A percentile compares a stretch with the other conserved stretches of the same genome.
Conservation (phyloP, 2,797 vertebrate genomes). For the Periparus ater region DNA sequence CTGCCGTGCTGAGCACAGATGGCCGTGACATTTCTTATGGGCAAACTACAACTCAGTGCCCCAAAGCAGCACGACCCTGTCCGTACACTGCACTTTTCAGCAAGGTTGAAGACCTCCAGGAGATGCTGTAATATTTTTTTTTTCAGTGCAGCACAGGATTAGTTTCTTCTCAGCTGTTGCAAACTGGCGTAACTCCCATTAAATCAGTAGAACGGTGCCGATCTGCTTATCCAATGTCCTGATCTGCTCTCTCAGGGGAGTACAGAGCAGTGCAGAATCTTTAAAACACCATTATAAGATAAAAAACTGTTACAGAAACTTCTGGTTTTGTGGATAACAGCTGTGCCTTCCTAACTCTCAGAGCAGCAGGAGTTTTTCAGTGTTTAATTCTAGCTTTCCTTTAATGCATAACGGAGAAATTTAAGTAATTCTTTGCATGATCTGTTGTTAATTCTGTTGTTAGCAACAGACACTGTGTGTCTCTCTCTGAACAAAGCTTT, state of each 20-base stretch:
- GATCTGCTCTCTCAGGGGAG: neutral
- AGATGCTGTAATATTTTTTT: neutral
- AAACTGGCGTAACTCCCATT: conserved; percentile 18
- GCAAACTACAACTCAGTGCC: neutral
- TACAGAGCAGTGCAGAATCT: neutral
- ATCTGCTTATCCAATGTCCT: conserved; percentile 42
- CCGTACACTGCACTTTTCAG: neutral
- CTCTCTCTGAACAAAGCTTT: neutral
- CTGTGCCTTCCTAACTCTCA: neutral
- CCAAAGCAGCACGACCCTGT: neutral
- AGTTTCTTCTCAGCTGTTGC: neutral
- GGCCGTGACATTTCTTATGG: neutral
- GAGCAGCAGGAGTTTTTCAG: neutral
- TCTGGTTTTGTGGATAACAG: neutral
- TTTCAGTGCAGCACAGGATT: neutral
- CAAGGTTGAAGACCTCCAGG: neutral
- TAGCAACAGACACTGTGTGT: neutral
- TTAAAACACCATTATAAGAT: neutral
- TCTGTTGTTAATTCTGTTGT: neutral
- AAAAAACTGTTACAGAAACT: neutral
- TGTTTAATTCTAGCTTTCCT: neutral
- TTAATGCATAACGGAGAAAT: neutral
- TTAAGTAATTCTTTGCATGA: neutral
- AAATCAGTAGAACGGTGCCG: neutral
- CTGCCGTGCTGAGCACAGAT: neutral